Evolutionary conservation across 2,888 invertebrate species (phyloP), one percentile per base, ranked within the genome.

Genomic region (Linnaemya tessellans): DNA sequence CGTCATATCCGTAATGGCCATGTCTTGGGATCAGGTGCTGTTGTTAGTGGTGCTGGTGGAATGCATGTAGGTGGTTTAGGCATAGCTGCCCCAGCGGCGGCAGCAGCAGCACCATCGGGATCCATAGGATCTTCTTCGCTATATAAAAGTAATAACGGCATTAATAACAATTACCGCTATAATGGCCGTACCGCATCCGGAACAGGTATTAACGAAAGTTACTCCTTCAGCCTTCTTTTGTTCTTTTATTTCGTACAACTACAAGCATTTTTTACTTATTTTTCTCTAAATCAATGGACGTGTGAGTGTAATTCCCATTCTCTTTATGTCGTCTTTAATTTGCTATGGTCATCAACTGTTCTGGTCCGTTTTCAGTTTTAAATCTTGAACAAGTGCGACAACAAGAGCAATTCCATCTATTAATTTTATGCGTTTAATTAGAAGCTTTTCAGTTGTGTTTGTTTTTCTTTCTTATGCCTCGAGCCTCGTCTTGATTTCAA

Each of bases 161-260:
- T 91, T 88, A 92, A 91, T 89, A 92, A 92, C 89, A 92, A 92
- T 90, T 93, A 92, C 89, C 92, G 92, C 88, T 93, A 90, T 90
- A 91, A 90, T 89, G 90, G 90, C 89, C 92, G 92, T 90, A 91
- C 89, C 84, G 88, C 89, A 85, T 84, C 89, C 87, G 90, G 89
- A 89, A 90, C 92, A 92, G 92, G 92, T 92, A 92, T 89, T 89
- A 89, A 86, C 87, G 67, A 74, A 75, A 82, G 54, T 62, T 25
- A 70, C 56, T 82, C 25, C 58, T 25, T 54, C 67, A 51, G 54
- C 5, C 13, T 56, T 77, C 38, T 38, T 56, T 82, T 49, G 1
- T 25, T 80, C 30, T 38, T 20, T 79, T 20, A 41, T 38, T 60
- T 54, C 18, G 18, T 68, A 18, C 11, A 73, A 35, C 1, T 60